phyloP scores from a whole-genome alignment of 2,888 invertebrate species.

The Quadriops clusia region DNA sequence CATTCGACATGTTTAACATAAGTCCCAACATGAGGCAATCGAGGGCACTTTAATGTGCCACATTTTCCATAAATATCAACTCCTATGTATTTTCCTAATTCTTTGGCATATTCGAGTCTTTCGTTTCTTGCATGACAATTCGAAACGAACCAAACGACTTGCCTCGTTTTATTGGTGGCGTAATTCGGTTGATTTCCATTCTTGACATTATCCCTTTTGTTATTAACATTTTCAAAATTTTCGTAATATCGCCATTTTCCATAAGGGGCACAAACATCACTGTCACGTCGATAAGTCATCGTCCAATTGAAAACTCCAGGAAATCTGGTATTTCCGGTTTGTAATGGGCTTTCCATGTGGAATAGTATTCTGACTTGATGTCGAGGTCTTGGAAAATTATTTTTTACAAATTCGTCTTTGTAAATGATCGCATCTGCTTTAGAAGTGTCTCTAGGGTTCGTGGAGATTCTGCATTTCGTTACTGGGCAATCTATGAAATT shows the following conservation, averaged over 20 bases:
- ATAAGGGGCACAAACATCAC: constrained; percentile 92
- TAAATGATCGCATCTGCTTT: constrained; percentile 81
- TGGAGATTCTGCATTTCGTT: constrained; percentile 68
- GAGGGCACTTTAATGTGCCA: constrained; percentile 65
- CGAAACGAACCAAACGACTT: constrained; percentile 91
- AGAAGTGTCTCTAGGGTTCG: constrained; percentile 57
- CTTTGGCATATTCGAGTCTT: constrained; percentile 68
- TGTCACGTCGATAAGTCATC: constrained; percentile 88
- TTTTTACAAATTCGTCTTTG: constrained; percentile 71
- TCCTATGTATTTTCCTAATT: constrained; percentile 47
- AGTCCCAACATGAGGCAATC: constrained; percentile 70
- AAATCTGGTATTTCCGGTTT: constrained; percentile 64
- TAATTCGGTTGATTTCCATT: constrained; percentile 46
- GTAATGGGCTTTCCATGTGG: constrained; percentile 90
- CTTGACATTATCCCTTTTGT: neutral
- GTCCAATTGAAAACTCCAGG: constrained; percentile 87
- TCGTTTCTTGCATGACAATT: constrained; percentile 84
- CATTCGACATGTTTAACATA: constrained; percentile 64
- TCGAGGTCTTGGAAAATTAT: constrained; percentile 52
- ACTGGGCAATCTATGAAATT: constrained; percentile 71
- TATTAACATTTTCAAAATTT: neutral
- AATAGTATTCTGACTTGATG: constrained; percentile 87
- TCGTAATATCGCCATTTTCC: constrained; percentile 89
- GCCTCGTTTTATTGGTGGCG: constrained; percentile 73
- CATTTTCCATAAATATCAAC: constrained; percentile 82